phyloP scores from a whole-genome alignment of 35 echinoderm and acorn worm genomes.

The Apostichopus parvimensis region DNA sequence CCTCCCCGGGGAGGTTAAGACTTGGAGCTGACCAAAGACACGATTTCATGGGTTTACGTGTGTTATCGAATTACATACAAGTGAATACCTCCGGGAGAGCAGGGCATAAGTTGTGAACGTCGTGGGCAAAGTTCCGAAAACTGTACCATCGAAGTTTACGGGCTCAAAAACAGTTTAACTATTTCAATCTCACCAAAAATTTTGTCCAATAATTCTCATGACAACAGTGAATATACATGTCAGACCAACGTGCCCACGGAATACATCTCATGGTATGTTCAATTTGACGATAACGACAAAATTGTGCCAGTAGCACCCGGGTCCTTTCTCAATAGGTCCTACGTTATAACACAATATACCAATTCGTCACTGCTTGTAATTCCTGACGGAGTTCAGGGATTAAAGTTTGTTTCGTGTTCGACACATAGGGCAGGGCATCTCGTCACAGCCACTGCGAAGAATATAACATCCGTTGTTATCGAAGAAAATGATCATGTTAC shows the following conservation, averaged over 20 bases:
- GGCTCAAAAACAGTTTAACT: not conserved
- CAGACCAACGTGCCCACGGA: not conserved
- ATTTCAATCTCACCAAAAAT: not conserved
- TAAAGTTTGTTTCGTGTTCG: conserved; percentile 13
- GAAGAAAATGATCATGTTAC: not conserved
- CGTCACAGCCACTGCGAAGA: not conserved
- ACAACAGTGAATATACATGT: not conserved
- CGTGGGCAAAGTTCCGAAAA: not conserved
- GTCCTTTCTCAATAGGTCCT: not conserved
- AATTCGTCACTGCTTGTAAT: not conserved
- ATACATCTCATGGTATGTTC: not conserved
- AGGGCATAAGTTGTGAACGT: not conserved
- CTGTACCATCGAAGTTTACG: not conserved
- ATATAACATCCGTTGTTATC: not conserved
- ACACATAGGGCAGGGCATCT: not conserved
- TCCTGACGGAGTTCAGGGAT: not conserved
- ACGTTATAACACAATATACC: not conserved
- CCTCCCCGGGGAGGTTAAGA: not conserved
- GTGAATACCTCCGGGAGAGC: not conserved
- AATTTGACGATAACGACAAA: not conserved
- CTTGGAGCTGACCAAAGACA: not conserved
- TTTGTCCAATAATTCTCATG: not conserved
- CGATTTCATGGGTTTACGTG: not conserved
- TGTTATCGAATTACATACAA: not conserved
- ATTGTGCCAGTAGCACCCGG: not conserved